phyloP scores from a whole-genome alignment of 1,140 invertebrate genomes.

The Laodelphax striatellus region DNA sequence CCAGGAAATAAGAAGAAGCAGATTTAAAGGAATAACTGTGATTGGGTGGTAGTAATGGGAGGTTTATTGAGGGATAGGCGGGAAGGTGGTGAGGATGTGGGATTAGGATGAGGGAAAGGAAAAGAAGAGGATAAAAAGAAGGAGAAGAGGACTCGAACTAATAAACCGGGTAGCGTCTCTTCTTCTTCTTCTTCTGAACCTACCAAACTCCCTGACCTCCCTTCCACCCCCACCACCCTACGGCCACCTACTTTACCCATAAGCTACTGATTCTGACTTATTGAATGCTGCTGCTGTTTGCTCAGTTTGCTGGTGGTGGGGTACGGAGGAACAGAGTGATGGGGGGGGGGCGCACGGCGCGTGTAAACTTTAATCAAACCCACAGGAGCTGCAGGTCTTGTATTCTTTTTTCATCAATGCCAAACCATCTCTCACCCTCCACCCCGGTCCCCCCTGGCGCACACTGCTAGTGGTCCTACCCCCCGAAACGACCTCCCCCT shows the following conservation, averaged over 20 bases:
- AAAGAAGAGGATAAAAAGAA: neutral
- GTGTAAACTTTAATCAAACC: conserved; percentile 24
- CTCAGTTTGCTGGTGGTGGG: conserved; percentile 2
- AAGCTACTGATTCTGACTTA: conserved; percentile 12
- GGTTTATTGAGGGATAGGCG: too few relatives aligned
- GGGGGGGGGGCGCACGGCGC: conserved; percentile 12
- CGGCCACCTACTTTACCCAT: too few relatives aligned
- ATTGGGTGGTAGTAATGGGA: too few relatives aligned
- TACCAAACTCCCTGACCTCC: too few relatives aligned
- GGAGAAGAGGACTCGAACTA: conserved; percentile 5
- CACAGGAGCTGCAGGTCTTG: conserved; percentile 7
- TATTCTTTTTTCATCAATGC: conserved; percentile 11
- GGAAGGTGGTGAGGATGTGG: too few relatives aligned
- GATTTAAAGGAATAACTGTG: too few relatives aligned
- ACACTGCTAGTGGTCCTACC: neutral
- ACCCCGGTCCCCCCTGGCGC: neutral
- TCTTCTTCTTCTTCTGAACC: too few relatives aligned
- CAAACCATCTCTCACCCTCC: neutral
- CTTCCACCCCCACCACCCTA: too few relatives aligned
- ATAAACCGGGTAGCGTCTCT: conserved; percentile 12
- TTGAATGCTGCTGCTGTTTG: conserved; percentile 18
- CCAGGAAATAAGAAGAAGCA: too few relatives aligned
- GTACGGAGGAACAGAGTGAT: too few relatives aligned
- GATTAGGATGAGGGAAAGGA: too few relatives aligned
- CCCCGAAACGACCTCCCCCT: conserved; percentile 15